A percentile compares a stretch with the other conserved stretches of the same genome.
Conservation (phyloP, 2,113 vertebrate genomes). For the Zingel zingel region DNA sequence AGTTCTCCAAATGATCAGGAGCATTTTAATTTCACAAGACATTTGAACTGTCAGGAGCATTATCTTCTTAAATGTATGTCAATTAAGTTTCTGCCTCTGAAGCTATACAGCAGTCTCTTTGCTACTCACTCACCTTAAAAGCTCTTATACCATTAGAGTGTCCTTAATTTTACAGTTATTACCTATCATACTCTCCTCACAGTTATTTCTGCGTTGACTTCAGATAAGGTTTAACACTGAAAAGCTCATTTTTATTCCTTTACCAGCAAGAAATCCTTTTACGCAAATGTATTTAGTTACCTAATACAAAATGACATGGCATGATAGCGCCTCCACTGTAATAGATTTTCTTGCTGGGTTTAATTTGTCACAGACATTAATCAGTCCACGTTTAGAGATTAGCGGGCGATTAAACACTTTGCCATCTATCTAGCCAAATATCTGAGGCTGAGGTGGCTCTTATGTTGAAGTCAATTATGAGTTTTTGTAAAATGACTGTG, state of each 20-base stretch:
- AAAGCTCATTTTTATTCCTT: conserved; percentile 31
- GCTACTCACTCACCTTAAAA: neutral
- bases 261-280: conserved; percentile 8
- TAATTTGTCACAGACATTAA: conserved; percentile 48
- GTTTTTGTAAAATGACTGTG: conserved; percentile 11
- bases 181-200: neutral
- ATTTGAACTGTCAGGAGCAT: neutral
- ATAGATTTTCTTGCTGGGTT: conserved; percentile 30
- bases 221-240: conserved; percentile 4
- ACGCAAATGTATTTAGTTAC: conserved; percentile 25
- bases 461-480: conserved; percentile 7
- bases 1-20: neutral
- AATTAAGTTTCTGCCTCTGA: neutral
- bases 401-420: neutral
- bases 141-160: neutral
- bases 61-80: conserved; percentile 1
- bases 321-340: neutral
- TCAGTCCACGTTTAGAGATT: conserved; percentile 25
- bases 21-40: neutral
- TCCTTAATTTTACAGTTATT: neutral
- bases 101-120: neutral
- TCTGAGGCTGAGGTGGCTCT: conserved; percentile 13
- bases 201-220: conserved; percentile 13
- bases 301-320: conserved; percentile 9
- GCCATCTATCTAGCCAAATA: conserved; percentile 6